phyloP scores from a whole-genome alignment of 2,888 invertebrate genomes.

The Amphiduros pacificus region DNA sequence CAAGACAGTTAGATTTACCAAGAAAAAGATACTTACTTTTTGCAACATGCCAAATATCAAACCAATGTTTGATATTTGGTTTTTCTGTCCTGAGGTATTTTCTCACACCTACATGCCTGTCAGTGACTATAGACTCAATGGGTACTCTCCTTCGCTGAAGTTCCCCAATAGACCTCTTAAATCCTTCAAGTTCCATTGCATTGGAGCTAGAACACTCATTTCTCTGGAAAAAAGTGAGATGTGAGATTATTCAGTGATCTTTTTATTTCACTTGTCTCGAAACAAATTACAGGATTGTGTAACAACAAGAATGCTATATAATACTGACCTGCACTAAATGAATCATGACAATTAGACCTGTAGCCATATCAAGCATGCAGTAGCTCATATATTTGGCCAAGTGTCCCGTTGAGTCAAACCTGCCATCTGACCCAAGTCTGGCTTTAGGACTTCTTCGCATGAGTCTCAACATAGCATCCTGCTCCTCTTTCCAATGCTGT shows the following conservation, averaged over 20 bases:
- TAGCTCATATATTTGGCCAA: no score
- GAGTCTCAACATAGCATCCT: background rate
- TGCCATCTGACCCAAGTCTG: no score
- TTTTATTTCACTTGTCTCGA: no score
- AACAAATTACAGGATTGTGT: no score
- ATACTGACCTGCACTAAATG: no score
- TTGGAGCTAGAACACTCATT: background rate
- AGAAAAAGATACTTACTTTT: no score
- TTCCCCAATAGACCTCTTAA: background rate
- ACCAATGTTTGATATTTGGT: background rate
- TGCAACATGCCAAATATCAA: background rate
- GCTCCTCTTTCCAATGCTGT: background rate
- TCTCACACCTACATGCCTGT: background rate
- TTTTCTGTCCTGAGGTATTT: background rate
- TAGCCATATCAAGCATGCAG: no score
- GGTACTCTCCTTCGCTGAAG: background rate
- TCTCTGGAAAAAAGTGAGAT: background rate
- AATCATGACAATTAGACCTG: no score
- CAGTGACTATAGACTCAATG: background rate
- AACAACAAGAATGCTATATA: no score
- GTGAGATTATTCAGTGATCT: no score
- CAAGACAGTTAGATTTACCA: background rate
- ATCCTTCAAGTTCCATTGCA: background rate
- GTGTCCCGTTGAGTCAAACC: no score
- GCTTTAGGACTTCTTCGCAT: background rate